phyloP scores from a whole-genome alignment of 2,888 invertebrate species.

The Dromius quadrimaculatus region DNA sequence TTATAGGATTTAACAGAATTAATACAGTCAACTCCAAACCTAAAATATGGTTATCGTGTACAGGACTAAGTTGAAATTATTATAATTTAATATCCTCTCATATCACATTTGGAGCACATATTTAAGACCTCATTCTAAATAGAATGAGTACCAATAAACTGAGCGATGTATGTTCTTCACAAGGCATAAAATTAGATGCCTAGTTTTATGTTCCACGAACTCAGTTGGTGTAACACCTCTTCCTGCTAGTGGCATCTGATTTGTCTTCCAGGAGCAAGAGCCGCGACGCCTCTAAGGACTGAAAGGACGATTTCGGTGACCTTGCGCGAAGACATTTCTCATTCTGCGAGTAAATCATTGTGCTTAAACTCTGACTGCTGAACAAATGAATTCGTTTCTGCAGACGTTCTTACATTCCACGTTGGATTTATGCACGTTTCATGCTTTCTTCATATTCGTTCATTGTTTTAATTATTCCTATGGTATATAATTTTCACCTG shows the following conservation, averaged over 20 bases:
- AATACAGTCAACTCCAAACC: no score
- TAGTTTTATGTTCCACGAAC: no score
- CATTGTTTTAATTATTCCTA: constrained; percentile 51
- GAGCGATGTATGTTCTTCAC: no score
- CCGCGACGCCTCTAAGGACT: background rate
- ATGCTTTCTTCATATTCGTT: constrained; percentile 47
- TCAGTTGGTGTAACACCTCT: background rate
- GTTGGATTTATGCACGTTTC: constrained; percentile 41
- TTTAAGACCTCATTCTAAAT: no score
- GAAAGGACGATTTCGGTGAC: constrained; percentile 3
- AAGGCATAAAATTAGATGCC: no score
- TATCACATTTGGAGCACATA: no score
- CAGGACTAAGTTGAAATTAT: no score
- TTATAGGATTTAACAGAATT: no score
- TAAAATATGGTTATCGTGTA: no score
- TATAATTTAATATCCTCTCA: no score
- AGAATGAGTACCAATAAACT: no score
- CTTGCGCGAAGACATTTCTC: constrained; percentile 31
- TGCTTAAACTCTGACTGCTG: constrained; percentile 49
- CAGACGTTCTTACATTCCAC: constrained; percentile 48
- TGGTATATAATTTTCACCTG: constrained; percentile 45
- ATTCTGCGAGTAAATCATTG: constrained; percentile 50
- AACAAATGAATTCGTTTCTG: constrained; percentile 51
- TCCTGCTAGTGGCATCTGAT: background rate
- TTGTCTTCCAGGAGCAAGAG: background rate